phyloP scores from a whole-genome alignment of 1,140 invertebrate genomes.

The Brachionus paranguensis region DNA sequence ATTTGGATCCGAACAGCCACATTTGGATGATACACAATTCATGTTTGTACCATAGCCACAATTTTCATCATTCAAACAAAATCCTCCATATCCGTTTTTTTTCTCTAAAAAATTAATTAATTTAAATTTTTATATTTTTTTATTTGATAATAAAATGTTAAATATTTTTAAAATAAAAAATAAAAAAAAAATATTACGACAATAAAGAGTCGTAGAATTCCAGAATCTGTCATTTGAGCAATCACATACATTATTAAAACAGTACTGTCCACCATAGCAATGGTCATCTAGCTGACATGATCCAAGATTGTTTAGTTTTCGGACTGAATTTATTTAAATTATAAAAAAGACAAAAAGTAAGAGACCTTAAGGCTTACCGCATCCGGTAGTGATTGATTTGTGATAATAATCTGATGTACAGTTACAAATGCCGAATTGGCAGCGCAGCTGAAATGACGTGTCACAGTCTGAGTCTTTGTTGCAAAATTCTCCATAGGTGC shows the following conservation, averaged over 20 bases:
- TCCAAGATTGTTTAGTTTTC: not conserved
- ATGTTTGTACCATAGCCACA: constrained; percentile 4
- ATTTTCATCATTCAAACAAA: not conserved
- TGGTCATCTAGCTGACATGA: not conserved
- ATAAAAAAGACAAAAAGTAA: not conserved
- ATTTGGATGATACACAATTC: constrained; percentile 1
- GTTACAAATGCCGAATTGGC: not conserved
- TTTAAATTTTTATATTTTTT: too few species aligned
- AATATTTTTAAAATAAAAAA: too few species aligned
- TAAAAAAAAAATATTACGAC: not conserved
- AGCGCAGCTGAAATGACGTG: not conserved
- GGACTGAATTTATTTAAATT: not conserved
- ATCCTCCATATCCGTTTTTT: not conserved
- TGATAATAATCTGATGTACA: not conserved
- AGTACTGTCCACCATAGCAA: not conserved
- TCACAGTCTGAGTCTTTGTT: not conserved
- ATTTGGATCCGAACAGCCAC: constrained; percentile 18
- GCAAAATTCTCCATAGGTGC: not conserved
- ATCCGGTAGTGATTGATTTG: not conserved
- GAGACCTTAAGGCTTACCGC: not conserved
- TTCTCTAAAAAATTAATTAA: not conserved
- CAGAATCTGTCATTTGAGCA: constrained; percentile 3
- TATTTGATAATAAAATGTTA: too few species aligned
- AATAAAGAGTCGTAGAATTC: constrained; percentile 13
- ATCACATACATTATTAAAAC: not conserved